Evolutionary conservation across 1,140 invertebrate genomes (phyloP).

Genomic region (Aporrectodea caliginosa): DNA sequence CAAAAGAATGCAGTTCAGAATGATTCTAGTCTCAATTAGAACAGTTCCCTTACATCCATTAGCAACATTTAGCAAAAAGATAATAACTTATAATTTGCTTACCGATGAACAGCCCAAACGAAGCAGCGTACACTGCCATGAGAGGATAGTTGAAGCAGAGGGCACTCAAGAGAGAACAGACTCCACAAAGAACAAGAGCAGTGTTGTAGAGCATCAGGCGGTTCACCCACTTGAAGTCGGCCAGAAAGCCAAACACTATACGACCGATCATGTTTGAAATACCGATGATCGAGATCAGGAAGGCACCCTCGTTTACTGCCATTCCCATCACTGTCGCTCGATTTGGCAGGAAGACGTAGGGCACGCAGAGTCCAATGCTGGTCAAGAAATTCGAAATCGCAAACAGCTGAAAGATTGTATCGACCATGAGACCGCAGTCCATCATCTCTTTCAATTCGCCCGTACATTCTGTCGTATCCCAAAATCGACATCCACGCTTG

Average conservation of each 20-base stretch:
- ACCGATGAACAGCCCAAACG: conserved; percentile 79
- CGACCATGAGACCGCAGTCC: conserved; percentile 74
- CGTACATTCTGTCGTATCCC: background rate
- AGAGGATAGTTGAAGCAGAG: conserved; percentile 67
- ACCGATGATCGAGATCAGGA: conserved; percentile 85
- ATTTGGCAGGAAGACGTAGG: conserved; percentile 73
- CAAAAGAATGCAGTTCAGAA: conserved; percentile 73
- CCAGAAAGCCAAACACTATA: conserved; percentile 48
- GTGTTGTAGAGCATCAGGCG: conserved; percentile 77
- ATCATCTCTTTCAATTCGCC: conserved; percentile 76
- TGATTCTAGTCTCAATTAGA: conserved; percentile 66
- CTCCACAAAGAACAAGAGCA: conserved; percentile 76
- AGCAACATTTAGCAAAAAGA: no score
- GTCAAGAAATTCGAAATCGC: conserved; percentile 90
- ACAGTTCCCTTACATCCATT: conserved; percentile 31
- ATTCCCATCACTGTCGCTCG: conserved; percentile 41
- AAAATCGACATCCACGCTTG: background rate
- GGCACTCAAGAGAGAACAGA: conserved; percentile 69
- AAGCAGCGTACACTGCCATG: conserved; percentile 71
- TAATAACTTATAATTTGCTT: no score
- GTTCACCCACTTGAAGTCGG: conserved; percentile 61
- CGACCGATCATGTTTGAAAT: conserved; percentile 61
- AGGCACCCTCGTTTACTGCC: conserved; percentile 58
- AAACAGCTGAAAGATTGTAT: conserved; percentile 85
- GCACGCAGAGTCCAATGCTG: conserved; percentile 92